Percentiles rank a stretch among this genome's conserved stretches.
Conservation (phyloP, 2,113 vertebrate species). For the Scopus umbretta region DNA sequence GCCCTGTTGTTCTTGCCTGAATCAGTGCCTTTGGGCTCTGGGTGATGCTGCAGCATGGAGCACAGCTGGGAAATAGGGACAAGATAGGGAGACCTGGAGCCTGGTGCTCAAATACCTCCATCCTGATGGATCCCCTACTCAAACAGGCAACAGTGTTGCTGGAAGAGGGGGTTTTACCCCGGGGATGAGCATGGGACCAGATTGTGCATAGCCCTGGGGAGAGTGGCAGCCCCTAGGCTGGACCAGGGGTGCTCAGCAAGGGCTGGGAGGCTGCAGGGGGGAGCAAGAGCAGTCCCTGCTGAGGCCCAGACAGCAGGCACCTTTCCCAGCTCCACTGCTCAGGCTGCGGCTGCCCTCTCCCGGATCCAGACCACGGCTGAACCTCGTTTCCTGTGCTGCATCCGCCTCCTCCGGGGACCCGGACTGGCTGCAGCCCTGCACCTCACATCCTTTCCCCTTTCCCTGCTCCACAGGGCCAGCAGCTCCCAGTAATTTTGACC, state of each 20-base stretch:
- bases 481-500: neutral
- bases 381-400: no score
- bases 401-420: neutral
- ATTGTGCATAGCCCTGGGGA: no score
- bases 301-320: neutral
- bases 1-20: neutral
- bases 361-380: neutral
- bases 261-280: neutral
- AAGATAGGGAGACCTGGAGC: neutral
- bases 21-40: neutral
- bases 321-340: neutral
- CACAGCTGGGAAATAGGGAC: neutral
- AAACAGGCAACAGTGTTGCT: neutral
- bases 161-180: neutral
- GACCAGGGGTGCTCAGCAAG: neutral
- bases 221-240: neutral
- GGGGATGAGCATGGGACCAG: neutral
- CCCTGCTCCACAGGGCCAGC: no score
- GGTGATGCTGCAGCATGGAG: neutral
- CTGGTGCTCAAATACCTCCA: no score
- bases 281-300: no score
- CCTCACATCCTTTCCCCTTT: neutral
- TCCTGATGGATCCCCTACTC: neutral
- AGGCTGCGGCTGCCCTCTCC: neutral
- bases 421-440: neutral